Conservation (phyloP, 2,797 vertebrate genomes). For the Liparis tanakae region DNA sequence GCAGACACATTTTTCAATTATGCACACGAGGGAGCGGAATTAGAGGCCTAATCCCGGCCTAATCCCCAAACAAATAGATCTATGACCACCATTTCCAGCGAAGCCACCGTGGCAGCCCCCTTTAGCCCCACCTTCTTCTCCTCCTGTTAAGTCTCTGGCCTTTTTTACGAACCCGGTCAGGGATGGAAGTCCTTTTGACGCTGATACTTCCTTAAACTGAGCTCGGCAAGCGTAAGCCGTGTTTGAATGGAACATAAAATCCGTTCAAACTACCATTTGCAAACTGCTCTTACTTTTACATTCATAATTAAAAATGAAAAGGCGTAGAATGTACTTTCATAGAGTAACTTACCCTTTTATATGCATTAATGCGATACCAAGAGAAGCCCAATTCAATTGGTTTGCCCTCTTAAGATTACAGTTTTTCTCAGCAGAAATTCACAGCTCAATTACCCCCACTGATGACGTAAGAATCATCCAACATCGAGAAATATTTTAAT, state of each 20-base stretch:
- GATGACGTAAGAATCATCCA: slow-evolving; percentile 9
- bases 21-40: slow-evolving; percentile 75
- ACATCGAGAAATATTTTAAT: slow-evolving; percentile 12
- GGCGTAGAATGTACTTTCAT: slow-evolving; percentile 20
- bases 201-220: slow-evolving; percentile 59
- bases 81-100: slow-evolving; percentile 70
- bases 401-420: slow-evolving; percentile 25
- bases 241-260: slow-evolving; percentile 54
- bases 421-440: slow-evolving; percentile 26
- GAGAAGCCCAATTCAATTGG: slow-evolving; percentile 21
- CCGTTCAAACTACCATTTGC: slow-evolving; percentile 29
- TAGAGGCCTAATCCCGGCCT: slow-evolving; percentile 75
- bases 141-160: slow-evolving; percentile 51
- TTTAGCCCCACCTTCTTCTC: slow-evolving; percentile 35
- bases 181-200: slow-evolving; percentile 46
- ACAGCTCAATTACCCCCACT: neutral
- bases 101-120: slow-evolving; percentile 41
- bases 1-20: slow-evolving; percentile 81
- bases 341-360: slow-evolving; percentile 16
- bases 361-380: slow-evolving; percentile 7
- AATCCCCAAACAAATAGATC: slow-evolving; percentile 83
- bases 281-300: slow-evolving; percentile 14
- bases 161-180: slow-evolving; percentile 46
- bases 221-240: slow-evolving; percentile 36
- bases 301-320: slow-evolving; percentile 37